phyloP scores from a whole-genome alignment of 2,888 invertebrate species.

The Oscheius onirici region DNA sequence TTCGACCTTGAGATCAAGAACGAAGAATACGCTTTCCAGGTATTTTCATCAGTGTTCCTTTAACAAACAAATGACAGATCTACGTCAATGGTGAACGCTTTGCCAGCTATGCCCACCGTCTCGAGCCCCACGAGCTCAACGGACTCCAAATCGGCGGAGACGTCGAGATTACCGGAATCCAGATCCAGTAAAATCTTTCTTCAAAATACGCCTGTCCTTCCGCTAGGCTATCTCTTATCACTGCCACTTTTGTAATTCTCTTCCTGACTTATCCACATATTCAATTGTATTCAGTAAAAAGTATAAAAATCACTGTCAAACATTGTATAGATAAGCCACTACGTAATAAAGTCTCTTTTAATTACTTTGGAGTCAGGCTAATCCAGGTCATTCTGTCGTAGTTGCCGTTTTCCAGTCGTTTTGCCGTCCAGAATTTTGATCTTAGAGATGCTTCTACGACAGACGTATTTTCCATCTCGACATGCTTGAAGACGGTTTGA shows the following conservation, averaged over 20 bases:
- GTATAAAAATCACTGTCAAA: not conserved
- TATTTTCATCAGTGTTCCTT: conserved; percentile 17
- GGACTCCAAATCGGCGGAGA: conserved; percentile 71
- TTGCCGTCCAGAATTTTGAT: not conserved
- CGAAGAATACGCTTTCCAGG: conserved; percentile 60
- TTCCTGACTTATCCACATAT: not conserved
- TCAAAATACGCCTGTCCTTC: not conserved
- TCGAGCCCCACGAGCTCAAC: conserved; percentile 69
- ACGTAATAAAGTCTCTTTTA: not conserved
- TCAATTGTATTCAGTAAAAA: too few relatives aligned
- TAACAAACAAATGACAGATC: conserved; percentile 59
- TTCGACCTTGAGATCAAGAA: conserved; percentile 61
- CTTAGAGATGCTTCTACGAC: not conserved
- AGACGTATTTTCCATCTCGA: not conserved
- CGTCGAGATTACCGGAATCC: conserved; percentile 69
- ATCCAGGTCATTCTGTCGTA: conserved; percentile 7
- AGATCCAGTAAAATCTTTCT: conserved; percentile 52
- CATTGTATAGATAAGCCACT: not conserved
- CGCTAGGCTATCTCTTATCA: conserved; percentile 3
- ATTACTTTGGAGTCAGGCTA: not conserved
- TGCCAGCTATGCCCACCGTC: conserved; percentile 71
- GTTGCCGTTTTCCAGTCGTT: not conserved
- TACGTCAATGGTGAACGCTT: conserved; percentile 71
- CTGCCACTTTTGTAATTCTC: conserved; percentile 7
- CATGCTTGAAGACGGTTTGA: conserved; percentile 1